A percentile compares a stretch with the other conserved stretches of the same genome.
These are phyloP conservation scores for Chrysodeixis includens DNA, from an alignment of 2,888 invertebrate species.

Conservation along the genomic window DNA sequence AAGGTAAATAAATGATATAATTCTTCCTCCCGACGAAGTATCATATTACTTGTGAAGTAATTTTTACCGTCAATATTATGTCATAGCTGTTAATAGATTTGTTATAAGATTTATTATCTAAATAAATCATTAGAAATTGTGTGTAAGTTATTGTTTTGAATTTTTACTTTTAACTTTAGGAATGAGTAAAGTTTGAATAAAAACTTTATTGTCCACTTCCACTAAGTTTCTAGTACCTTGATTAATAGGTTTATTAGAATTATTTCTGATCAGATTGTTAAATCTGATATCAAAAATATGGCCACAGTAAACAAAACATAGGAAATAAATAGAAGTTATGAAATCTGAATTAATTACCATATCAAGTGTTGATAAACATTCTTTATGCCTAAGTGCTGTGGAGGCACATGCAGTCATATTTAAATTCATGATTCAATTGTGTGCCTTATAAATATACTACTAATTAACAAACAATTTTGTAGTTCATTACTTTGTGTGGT, in stretches of 20 bases:
- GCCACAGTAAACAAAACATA: too few species aligned
- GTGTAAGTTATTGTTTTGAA: neutral
- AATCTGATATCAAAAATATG: too few species aligned
- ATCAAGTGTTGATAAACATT: too few species aligned
- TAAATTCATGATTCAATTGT: neutral
- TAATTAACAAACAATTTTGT: too few species aligned
- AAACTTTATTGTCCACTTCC: neutral
- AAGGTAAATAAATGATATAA: slow-evolving; percentile 51
- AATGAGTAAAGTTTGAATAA: neutral
- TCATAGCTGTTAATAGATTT: slow-evolving; percentile 86
- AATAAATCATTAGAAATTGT: neutral
- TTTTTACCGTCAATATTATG: slow-evolving; percentile 83
- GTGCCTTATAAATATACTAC: neutral
- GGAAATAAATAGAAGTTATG: too few species aligned
- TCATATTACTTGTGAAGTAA: slow-evolving; percentile 83
- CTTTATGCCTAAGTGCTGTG: neutral
- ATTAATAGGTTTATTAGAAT: too few species aligned
- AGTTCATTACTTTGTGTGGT: neutral
- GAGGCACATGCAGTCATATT: neutral
- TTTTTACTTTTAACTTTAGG: neutral
- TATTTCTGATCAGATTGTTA: too few species aligned
- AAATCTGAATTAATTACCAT: too few species aligned
- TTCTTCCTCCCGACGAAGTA: slow-evolving; percentile 61
- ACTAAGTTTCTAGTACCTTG: neutral
- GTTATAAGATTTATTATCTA: slow-evolving; percentile 21